Conservation (phyloP, 2,797 vertebrate genomes). For the Martes flavigula region DNA sequence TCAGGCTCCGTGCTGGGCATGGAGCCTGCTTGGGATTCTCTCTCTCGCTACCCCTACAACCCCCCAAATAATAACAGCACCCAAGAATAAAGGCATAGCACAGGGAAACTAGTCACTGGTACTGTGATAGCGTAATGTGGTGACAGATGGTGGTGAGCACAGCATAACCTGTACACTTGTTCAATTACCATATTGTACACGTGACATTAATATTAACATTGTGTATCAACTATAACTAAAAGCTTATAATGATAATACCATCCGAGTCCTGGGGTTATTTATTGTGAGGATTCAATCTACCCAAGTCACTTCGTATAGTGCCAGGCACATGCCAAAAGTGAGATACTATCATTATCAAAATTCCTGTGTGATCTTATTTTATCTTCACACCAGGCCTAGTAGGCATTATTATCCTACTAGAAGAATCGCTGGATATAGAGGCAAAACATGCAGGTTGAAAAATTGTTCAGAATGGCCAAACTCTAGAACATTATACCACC, state of each 20-base stretch:
- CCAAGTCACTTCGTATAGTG: background rate
- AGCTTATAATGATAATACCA: background rate
- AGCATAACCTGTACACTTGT: background rate
- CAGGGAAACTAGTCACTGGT: background rate
- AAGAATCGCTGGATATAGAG: background rate
- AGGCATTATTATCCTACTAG: background rate
- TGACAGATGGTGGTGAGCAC: background rate
- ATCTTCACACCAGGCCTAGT: background rate
- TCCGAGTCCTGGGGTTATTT: background rate
- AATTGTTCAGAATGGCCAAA: background rate
- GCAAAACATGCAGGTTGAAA: background rate
- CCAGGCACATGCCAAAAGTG: background rate
- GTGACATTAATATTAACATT: background rate
- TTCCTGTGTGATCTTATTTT: background rate
- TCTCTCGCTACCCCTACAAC: background rate
- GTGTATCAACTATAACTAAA: background rate
- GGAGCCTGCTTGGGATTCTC: background rate
- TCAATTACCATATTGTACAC: background rate
- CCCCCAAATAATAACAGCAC: background rate
- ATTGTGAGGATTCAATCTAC: background rate
- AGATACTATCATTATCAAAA: background rate
- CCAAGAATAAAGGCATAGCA: background rate
- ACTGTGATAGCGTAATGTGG: too few relatives aligned
- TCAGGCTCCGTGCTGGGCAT: background rate
- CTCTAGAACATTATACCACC: background rate